Conservation (phyloP, 1,140 invertebrate species). For the Drosophila leontia region DNA sequence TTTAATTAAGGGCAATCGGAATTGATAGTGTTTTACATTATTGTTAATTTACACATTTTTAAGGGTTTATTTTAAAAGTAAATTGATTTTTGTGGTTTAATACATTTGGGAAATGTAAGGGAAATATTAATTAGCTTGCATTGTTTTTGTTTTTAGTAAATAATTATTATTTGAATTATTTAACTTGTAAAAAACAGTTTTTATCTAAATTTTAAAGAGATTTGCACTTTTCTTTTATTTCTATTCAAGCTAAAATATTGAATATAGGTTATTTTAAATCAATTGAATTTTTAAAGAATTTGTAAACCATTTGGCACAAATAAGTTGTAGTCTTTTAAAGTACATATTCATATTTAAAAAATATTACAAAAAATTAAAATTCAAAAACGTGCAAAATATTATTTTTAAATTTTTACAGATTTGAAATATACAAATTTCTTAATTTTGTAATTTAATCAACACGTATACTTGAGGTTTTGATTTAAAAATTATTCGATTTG, state of each 20-base stretch:
- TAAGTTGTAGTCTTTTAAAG: not conserved
- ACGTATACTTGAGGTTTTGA: not conserved
- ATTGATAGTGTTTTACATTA: not conserved
- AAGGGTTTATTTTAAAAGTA: not conserved
- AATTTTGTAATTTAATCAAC: not conserved
- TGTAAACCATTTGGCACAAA: not conserved
- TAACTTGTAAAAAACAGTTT: not conserved
- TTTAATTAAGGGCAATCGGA: not conserved
- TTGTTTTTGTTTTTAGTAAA: not conserved
- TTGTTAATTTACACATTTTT: conserved; percentile 1
- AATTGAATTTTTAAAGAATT: too few relatives aligned
- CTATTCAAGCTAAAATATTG: too few relatives aligned
- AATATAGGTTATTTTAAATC: too few relatives aligned
- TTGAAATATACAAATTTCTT: not conserved
- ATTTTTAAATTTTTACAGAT: not conserved
- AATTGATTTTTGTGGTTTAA: conserved; percentile 3
- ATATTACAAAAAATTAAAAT: not conserved
- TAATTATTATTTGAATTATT: not conserved
- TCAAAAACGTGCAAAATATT: not conserved
- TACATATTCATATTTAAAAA: not conserved
- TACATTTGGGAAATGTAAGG: not conserved
- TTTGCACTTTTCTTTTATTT: not conserved
- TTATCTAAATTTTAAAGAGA: not conserved
- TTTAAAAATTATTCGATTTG: not conserved
- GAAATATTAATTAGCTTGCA: too few relatives aligned